These are phyloP conservation scores for Plectrocnemia conspersa DNA, from an alignment of 1,140 invertebrate genomes.

Conservation along the genomic window DNA sequence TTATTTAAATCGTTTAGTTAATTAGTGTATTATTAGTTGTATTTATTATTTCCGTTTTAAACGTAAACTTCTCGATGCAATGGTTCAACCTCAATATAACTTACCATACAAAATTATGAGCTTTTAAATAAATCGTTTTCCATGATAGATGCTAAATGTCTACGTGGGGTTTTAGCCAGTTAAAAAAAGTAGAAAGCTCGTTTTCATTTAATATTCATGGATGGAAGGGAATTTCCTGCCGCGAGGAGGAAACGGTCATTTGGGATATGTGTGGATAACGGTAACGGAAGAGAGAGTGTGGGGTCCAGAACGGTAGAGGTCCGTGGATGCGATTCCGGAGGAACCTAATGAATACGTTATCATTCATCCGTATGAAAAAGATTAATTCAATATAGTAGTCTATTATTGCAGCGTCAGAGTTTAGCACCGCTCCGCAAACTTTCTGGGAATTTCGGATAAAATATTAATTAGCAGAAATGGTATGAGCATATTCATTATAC, in stretches of 20 bases:
- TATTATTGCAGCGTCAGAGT: slow-evolving; percentile 7
- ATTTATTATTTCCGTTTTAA: too few relatives aligned
- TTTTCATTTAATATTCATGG: slow-evolving; percentile 23
- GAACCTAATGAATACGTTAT: slow-evolving; percentile 27
- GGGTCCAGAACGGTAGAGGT: slow-evolving; percentile 12
- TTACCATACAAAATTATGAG: too few relatives aligned
- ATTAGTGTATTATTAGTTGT: too few relatives aligned
- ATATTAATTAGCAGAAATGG: too few relatives aligned
- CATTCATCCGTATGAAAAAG: slow-evolving; percentile 13
- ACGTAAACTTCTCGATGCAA: too few relatives aligned
- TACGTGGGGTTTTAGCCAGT: neutral
- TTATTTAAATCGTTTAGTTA: too few relatives aligned
- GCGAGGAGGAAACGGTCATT: slow-evolving; percentile 24
- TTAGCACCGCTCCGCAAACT: neutral
- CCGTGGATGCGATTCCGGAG: slow-evolving; percentile 19
- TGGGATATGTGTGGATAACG: slow-evolving; percentile 12
- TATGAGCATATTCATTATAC: too few relatives aligned
- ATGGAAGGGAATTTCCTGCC: neutral
- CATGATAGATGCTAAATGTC: neutral
- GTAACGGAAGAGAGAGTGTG: slow-evolving; percentile 18
- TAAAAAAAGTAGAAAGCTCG: slow-evolving; percentile 5
- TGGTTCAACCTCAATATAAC: neutral
- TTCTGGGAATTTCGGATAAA: too few relatives aligned
- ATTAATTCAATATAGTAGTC: neutral
- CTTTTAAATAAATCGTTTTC: too few relatives aligned